Evolutionary conservation across 1,140 invertebrate species (phyloP).

Genomic region (Drosophila athabasca): DNA sequence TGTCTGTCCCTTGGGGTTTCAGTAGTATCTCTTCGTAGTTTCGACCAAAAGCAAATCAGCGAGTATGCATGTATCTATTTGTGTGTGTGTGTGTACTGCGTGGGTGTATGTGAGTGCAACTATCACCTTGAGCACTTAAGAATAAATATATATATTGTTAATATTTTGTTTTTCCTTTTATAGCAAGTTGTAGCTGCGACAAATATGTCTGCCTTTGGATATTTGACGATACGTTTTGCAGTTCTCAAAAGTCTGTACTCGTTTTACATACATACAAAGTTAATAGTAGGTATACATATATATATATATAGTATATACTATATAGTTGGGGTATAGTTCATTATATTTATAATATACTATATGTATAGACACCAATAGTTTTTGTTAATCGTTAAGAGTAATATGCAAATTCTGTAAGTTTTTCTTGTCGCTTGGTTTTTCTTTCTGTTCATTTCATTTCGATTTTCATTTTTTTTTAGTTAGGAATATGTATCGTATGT

Average conservation of each 20-base stretch:
- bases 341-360: conserved; percentile 31
- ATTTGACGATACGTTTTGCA: conserved; percentile 57
- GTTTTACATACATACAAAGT: conserved; percentile 46
- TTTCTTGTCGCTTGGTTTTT: conserved; percentile 25
- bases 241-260: conserved; percentile 74
- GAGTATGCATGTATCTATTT: conserved; percentile 21
- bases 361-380: conserved; percentile 73
- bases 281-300: conserved; percentile 34
- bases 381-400: conserved; percentile 69
- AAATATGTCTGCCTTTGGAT: conserved; percentile 52
- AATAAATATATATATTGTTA: conserved; percentile 13
- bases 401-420: conserved; percentile 60
- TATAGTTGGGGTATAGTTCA: conserved; percentile 40
- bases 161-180: conserved; percentile 28
- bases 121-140: conserved; percentile 55
- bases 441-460: background rate
- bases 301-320: conserved; percentile 32
- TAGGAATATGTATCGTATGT: conserved; percentile 47
- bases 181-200: conserved; percentile 42
- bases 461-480: conserved; percentile 14
- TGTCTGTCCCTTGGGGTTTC: conserved; percentile 51
- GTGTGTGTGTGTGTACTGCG: conserved; percentile 12
- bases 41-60: conserved; percentile 44
- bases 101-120: conserved; percentile 31
- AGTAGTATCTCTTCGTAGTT: conserved; percentile 40